Conservation (phyloP, 2,888 invertebrate species). For the Rhogogaster chlorosoma region DNA sequence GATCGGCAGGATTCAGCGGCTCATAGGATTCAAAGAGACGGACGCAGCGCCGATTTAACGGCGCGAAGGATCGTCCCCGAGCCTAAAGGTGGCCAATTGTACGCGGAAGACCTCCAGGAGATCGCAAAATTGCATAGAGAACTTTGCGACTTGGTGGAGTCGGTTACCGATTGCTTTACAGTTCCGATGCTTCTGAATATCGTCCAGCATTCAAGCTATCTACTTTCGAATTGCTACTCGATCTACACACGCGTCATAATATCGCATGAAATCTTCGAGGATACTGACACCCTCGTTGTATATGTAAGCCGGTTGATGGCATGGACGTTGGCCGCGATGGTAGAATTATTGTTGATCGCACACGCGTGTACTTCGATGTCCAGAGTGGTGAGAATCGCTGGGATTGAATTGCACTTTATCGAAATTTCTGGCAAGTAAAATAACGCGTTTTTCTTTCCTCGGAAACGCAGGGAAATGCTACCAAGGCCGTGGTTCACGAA, state of each 20-base stretch:
- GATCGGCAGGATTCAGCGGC: neutral
- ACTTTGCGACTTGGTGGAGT: neutral
- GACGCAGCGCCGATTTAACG: too few species aligned
- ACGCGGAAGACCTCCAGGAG: neutral
- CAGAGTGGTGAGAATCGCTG: neutral
- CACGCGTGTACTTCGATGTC: neutral
- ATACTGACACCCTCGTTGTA: neutral
- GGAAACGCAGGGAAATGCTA: neutral
- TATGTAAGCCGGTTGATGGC: rapidly evolving
- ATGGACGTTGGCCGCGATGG: too few species aligned
- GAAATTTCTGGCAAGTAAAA: neutral
- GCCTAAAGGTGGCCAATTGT: neutral
- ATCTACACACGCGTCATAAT: neutral
- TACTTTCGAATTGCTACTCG: neutral
- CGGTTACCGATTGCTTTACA: neutral
- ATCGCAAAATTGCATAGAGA: neutral
- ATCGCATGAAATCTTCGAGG: too few species aligned
- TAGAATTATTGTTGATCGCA: neutral
- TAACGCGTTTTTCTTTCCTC: neutral
- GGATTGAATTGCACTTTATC: neutral
- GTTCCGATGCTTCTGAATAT: neutral
- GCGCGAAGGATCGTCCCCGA: neutral
- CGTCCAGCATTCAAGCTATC: neutral
- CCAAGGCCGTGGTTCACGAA: neutral
- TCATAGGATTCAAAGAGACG: too few species aligned